Base-by-base conservation (phyloP, 1,140 invertebrate genomes). In the Drosophila takahashii region DNA sequence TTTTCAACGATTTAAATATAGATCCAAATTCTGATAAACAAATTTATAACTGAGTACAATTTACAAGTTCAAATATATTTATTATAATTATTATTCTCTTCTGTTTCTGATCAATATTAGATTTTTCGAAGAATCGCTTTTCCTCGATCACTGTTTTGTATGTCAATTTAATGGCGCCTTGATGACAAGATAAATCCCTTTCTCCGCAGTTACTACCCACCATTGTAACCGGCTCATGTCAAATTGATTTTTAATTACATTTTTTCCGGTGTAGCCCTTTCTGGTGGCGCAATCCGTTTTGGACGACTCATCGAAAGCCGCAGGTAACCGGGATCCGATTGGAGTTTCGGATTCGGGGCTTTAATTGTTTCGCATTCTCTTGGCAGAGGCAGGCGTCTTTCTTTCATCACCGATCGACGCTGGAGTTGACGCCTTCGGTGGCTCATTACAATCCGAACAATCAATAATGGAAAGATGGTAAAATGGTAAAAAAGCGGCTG, bases 341-440 rank as follows among this genome's bases (percentile, higher is more conserved):
- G 74, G 67, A 85, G 74, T 76, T 86, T 69, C 64, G 80, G 70
- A 79, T 86, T 79, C 67, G 72, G 74, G 69, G 71, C 37, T 71
- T 89, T 89, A 89, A 89, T 89, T 89, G 84, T 89, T 89, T 87
- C 54, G 57, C 59, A 64, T 79, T 64, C 59, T 39, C 51, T 50
- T 9, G 45, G 52, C 18, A 26, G 62, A n/a, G 37, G 44, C 44
- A 52, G 47, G 61, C 66, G 39, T 60, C 39, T 76, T 76, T 75
- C 70, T 71, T 75, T 73, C 75, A 56, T 53, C 39, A 54, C 16
- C 48, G 64, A 45, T 52, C 47, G 83, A 81, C 71, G 81, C 37
- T 61, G 84, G 56, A 66, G 77, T 80, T 89, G 84, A 89, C 84
- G 84, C 84, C 84, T 89, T 89, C 84, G 84, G 79, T 89, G 84